phyloP scores from a whole-genome alignment of 2,888 invertebrate species.

The Euclidia mi region DNA sequence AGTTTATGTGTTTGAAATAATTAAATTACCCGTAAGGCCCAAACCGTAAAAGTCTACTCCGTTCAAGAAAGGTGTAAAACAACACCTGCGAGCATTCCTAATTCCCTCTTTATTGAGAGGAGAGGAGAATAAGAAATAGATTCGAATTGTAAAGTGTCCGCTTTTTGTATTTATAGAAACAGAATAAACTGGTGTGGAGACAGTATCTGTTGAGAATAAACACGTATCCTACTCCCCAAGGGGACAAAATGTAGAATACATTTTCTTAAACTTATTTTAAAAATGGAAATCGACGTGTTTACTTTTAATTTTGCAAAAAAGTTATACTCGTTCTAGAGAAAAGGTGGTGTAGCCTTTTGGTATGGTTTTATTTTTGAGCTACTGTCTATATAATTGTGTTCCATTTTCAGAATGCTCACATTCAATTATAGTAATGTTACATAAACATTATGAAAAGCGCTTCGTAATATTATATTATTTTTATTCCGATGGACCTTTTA shows the following conservation, averaged over 20 bases:
- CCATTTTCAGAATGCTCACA: neutral
- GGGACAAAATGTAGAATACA: too few relatives aligned
- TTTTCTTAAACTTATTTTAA: too few relatives aligned
- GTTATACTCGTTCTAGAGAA: too few relatives aligned
- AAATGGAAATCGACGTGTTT: too few relatives aligned
- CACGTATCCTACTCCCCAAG: too few relatives aligned
- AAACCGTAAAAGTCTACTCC: neutral
- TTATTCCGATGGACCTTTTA: neutral
- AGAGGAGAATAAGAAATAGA: constrained; percentile 50
- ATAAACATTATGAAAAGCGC: neutral
- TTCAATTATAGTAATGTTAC: constrained; percentile 7
- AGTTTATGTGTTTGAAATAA: neutral
- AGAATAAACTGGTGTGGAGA: constrained; percentile 41
- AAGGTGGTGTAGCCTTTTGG: too few relatives aligned
- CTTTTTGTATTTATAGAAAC: constrained; percentile 54
- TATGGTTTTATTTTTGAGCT: too few relatives aligned
- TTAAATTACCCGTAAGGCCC: constrained; percentile 22
- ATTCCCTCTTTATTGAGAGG: constrained; percentile 42
- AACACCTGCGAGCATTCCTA: constrained; percentile 18
- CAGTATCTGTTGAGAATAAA: constrained; percentile 35
- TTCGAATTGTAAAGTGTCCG: constrained; percentile 47
- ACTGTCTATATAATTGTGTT: constrained; percentile 4
- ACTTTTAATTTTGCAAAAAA: too few relatives aligned
- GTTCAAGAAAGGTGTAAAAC: constrained; percentile 25
- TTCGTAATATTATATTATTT: neutral